Evolutionary conservation across 2,888 invertebrate genomes (phyloP).

Genomic region (Cheilosia grossa): DNA sequence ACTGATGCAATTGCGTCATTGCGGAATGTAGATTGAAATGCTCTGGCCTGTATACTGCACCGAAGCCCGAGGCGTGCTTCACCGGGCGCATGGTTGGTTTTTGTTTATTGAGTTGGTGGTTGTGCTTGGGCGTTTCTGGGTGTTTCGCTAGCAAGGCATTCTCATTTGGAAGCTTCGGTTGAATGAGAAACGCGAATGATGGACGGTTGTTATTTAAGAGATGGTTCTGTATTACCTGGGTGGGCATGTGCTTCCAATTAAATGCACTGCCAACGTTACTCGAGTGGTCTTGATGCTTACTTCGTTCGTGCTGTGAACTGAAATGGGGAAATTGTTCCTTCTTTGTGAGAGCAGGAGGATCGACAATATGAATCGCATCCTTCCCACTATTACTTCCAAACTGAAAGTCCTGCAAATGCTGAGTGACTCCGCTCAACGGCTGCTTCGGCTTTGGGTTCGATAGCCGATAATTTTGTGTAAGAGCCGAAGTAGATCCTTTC

Average conservation of each 20-base stretch:
- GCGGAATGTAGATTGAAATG: not conserved
- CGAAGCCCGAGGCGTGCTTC: not conserved
- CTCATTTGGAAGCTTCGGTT: slow-evolving; percentile 14
- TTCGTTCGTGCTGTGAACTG: not conserved
- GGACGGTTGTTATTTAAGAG: not conserved
- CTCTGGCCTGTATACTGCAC: not conserved
- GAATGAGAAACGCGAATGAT: slow-evolving; percentile 26
- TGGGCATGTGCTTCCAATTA: not conserved
- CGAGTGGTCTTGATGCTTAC: not conserved
- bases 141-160: slow-evolving; percentile 1
- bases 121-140: not conserved
- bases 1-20: not conserved
- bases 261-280: not conserved
- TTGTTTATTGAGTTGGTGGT: not conserved
- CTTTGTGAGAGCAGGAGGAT: slow-evolving; percentile 80
- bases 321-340: slow-evolving; percentile 76
- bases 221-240: not conserved
- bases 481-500: not conserved
- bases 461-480: slow-evolving; percentile 75
- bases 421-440: slow-evolving; percentile 76
- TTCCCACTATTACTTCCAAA: slow-evolving; percentile 78
- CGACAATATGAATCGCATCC: slow-evolving; percentile 81
- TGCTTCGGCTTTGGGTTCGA: slow-evolving; percentile 76
- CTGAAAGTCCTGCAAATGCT: slow-evolving; percentile 78
- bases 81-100: not conserved